phyloP scores from a whole-genome alignment of 2,113 vertebrate species.

The Sinocyclocheilus anophthalmus region DNA sequence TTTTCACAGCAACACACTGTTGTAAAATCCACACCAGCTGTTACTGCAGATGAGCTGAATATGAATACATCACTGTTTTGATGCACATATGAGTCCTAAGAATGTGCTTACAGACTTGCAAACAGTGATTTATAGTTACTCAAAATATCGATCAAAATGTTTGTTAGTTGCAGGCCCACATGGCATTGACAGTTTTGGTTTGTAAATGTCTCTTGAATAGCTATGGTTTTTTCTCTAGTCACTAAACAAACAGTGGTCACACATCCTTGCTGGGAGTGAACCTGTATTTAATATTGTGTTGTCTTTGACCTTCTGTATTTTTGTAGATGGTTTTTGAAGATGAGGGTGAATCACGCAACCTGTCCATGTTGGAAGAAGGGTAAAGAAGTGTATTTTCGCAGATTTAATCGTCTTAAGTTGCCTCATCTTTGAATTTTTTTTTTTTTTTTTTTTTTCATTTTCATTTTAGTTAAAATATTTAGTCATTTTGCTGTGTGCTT shows the following conservation, averaged over 20 bases:
- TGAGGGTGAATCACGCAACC: not conserved
- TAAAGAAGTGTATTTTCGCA: too few species aligned
- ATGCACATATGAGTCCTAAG: not conserved
- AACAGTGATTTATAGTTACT: not conserved
- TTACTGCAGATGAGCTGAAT: constrained; percentile 35
- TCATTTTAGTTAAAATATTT: too few species aligned
- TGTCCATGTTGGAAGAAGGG: not conserved
- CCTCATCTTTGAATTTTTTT: too few species aligned
- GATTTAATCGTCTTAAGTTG: too few species aligned
- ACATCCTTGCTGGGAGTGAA: not conserved
- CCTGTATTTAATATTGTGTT: not conserved
- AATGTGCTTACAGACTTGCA: not conserved
- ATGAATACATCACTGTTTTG: not conserved
- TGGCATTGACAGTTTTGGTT: not conserved
- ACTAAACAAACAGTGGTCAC: not conserved
- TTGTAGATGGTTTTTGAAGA: not conserved
- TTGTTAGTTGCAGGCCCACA: not conserved
- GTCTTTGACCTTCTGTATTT: not conserved
- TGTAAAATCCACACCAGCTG: constrained; percentile 55
- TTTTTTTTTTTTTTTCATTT: too few species aligned
- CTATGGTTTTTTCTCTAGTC: not conserved
- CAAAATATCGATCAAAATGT: not conserved
- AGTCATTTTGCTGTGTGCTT: too few species aligned
- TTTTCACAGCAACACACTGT: constrained; percentile 54
- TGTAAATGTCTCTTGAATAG: not conserved